phyloP scores from a whole-genome alignment of 1,140 invertebrate genomes.

The Sminthurinus signatus region DNA sequence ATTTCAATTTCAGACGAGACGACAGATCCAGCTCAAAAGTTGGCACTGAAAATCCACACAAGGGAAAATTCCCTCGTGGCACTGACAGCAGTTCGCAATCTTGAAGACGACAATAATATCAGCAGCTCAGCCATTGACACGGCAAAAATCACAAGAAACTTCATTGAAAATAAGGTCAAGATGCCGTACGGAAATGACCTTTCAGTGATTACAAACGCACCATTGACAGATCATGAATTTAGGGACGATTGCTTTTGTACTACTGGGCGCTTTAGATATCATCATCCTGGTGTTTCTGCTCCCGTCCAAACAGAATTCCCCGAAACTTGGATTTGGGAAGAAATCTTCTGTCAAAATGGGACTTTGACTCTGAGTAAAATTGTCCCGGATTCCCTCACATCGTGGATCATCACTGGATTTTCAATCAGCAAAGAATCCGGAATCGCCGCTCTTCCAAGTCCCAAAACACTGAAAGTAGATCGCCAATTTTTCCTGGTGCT shows the following conservation, averaged over 20 bases:
- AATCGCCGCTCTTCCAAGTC: neutral
- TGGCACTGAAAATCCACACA: no score
- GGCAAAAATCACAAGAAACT: constrained; percentile 38
- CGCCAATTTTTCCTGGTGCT: constrained; percentile 32
- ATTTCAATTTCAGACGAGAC: no score
- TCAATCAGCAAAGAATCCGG: constrained; percentile 71
- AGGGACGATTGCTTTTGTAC: neutral
- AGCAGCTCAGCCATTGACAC: constrained; percentile 38
- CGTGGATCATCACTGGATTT: constrained; percentile 88
- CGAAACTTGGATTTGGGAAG: constrained; percentile 54
- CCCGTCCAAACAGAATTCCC: constrained; percentile 24
- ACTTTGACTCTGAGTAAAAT: constrained; percentile 50
- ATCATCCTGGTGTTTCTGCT: neutral
- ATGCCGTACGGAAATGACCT: neutral
- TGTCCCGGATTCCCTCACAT: constrained; percentile 83
- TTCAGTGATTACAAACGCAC: no score
- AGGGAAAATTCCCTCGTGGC: no score
- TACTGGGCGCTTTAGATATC: neutral
- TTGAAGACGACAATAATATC: neutral
- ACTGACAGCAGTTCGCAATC: no score
- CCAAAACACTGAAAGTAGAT: constrained; percentile 12
- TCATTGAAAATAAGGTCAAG: no score
- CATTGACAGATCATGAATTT: neutral
- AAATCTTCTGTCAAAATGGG: constrained; percentile 46
- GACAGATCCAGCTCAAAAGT: no score